A percentile compares a stretch with the other conserved stretches of the same genome.
phyloP scores from a whole-genome alignment of 2,113 vertebrate species.

The Nansenia antarctica region DNA sequence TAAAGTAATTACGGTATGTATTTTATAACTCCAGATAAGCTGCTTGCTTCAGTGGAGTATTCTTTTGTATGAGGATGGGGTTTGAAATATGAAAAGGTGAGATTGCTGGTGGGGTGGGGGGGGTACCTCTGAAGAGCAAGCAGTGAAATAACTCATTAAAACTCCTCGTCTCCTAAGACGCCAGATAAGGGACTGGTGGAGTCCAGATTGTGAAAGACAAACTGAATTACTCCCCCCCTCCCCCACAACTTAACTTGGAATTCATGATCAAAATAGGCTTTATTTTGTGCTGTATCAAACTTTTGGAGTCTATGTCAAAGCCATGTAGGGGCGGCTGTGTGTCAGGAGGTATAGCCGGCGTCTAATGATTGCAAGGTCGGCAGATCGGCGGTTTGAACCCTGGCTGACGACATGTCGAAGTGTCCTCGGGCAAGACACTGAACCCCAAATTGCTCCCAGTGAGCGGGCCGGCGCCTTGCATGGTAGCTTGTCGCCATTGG shows the following conservation, averaged over 20 bases:
- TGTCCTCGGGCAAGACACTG: no score
- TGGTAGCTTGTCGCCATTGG: no score
- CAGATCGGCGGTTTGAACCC: no score
- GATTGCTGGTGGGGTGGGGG: conserved; percentile 44
- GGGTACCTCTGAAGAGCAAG: conserved; percentile 46
- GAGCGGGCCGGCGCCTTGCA: no score
- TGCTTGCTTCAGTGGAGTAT: conserved; percentile 19
- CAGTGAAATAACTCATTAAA: conserved; percentile 76
- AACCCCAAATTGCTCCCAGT: no score
- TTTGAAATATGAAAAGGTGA: conserved; percentile 66
- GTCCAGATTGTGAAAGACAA: conserved; percentile 43
- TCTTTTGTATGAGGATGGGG: conserved; percentile 37
- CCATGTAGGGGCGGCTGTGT: no score
- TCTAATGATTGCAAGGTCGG: no score
- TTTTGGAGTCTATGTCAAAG: conserved; percentile 50
- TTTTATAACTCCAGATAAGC: background rate
- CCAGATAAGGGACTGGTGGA: conserved; percentile 55
- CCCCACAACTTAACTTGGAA: no score
- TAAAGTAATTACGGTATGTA: background rate
- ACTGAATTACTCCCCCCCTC: conserved; percentile 50
- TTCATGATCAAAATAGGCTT: conserved; percentile 44
- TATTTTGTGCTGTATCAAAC: no score
- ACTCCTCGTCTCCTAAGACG: conserved; percentile 59
- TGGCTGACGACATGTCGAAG: no score
- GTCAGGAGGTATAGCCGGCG: no score